These are phyloP conservation scores for Excalfactoria chinensis DNA, from an alignment of 2,113 vertebrate genomes.

Conservation along the genomic window DNA sequence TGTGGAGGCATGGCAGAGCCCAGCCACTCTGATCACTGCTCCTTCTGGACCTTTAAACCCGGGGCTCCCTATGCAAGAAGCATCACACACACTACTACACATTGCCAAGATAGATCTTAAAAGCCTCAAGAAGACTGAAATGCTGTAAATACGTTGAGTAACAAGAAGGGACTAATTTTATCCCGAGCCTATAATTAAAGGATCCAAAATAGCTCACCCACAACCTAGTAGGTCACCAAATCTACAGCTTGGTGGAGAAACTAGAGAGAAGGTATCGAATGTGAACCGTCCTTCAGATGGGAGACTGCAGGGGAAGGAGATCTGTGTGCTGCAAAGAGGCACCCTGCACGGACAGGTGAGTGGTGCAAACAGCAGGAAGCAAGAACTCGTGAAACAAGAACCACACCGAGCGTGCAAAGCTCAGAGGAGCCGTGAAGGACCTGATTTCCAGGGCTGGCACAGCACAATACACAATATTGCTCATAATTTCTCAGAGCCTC, in stretches of 20 bases:
- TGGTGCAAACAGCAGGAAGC: neutral
- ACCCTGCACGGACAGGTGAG: neutral
- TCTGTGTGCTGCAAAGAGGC: neutral
- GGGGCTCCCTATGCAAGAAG: conserved; percentile 2
- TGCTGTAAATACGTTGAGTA: conserved; percentile 4
- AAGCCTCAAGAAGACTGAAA: conserved; percentile 16
- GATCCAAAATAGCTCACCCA: neutral
- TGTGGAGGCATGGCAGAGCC: neutral
- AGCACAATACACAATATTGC: neutral
- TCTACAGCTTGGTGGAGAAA: neutral
- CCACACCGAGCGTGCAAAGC: neutral
- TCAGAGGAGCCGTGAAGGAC: neutral
- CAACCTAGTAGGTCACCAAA: neutral
- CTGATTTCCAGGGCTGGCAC: neutral
- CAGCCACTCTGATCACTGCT: neutral
- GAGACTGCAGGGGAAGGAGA: neutral
- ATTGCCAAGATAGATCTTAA: neutral
- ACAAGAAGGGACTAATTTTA: conserved; percentile 38
- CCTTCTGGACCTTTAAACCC: neutral
- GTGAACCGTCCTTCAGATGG: neutral
- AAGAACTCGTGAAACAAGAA: neutral
- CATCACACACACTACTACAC: neutral
- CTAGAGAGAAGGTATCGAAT: neutral
- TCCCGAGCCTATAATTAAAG: neutral
- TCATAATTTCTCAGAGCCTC: neutral